phyloP scores from a whole-genome alignment of 2,113 vertebrate species.

The Origma solitaria region DNA sequence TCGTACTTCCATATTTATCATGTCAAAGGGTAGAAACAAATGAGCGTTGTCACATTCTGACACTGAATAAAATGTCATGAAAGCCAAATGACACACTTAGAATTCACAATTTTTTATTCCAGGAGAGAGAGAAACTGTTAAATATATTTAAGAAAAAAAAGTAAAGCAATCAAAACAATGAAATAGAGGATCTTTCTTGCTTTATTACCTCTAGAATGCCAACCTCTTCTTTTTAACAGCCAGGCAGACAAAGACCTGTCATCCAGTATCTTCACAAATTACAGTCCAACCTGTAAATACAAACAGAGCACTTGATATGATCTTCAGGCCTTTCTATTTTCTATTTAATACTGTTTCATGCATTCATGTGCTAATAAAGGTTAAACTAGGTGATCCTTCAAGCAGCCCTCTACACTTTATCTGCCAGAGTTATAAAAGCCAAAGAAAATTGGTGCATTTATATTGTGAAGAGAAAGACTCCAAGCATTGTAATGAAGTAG shows the following conservation, averaged over 20 bases:
- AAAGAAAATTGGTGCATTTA: slow-evolving; percentile 37
- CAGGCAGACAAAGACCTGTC: neutral
- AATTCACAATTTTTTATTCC: neutral
- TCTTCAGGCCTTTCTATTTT: slow-evolving; percentile 1
- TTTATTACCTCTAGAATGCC: neutral
- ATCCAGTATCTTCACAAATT: neutral
- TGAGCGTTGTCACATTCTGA: neutral
- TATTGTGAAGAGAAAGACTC: slow-evolving; percentile 3
- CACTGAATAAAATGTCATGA: slow-evolving; percentile 19
- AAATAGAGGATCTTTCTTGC: neutral
- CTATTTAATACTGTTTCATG: slow-evolving; percentile 34
- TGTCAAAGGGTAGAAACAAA: neutral
- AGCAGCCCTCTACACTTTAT: neutral
- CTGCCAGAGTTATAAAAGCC: slow-evolving; percentile 16
- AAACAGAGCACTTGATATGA: slow-evolving; percentile 1
- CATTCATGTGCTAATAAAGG: slow-evolving; percentile 51
- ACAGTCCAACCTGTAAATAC: neutral
- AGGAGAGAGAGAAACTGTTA: neutral
- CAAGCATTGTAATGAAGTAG: neutral
- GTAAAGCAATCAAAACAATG: neutral
- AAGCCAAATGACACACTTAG: slow-evolving; percentile 3
- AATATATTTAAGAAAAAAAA: neutral
- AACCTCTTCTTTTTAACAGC: neutral
- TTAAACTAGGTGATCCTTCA: slow-evolving; percentile 24
- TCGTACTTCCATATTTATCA: slow-evolving; percentile 1